These are phyloP conservation scores for Cantharis rufa DNA, from an alignment of 2,888 invertebrate genomes.

Conservation along the genomic window DNA sequence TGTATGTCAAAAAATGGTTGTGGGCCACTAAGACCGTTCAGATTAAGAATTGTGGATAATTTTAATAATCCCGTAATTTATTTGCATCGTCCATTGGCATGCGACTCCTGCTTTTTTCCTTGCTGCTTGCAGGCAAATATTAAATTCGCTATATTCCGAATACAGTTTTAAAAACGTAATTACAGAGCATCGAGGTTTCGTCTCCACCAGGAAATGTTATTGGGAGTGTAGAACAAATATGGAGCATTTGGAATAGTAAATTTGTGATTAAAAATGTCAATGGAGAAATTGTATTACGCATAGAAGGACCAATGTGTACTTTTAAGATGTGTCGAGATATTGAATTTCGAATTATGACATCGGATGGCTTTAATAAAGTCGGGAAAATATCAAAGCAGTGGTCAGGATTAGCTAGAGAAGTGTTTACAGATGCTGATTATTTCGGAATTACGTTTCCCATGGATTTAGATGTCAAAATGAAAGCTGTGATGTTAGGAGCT, in stretches of 20 bases:
- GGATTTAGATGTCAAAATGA: constrained; percentile 79
- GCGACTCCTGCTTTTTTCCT: constrained; percentile 82
- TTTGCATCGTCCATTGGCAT: constrained; percentile 79
- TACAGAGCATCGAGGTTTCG: constrained; percentile 70
- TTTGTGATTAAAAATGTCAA: constrained; percentile 75
- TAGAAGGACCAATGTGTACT: constrained; percentile 82
- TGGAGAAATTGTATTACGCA: constrained; percentile 74
- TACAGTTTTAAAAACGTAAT: not conserved
- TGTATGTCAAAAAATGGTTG: constrained; percentile 84
- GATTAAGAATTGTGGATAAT: constrained; percentile 84
- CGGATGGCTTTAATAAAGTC: constrained; percentile 71
- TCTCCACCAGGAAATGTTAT: constrained; percentile 72
- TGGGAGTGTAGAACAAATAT: constrained; percentile 75
- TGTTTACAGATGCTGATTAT: constrained; percentile 6
- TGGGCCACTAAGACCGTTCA: constrained; percentile 80
- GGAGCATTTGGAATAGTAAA: constrained; percentile 74
- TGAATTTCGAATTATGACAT: constrained; percentile 74
- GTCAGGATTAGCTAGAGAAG: constrained; percentile 63
- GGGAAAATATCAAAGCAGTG: constrained; percentile 84
- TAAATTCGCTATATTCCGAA: not conserved
- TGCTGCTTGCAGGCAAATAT: constrained; percentile 71
- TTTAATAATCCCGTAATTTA: constrained; percentile 84
- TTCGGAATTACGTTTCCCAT: constrained; percentile 43
- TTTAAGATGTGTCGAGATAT: constrained; percentile 81
- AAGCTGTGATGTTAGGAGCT: constrained; percentile 72